phyloP scores from a whole-genome alignment of 2,888 invertebrate species.

The Coenonympha glycerion region DNA sequence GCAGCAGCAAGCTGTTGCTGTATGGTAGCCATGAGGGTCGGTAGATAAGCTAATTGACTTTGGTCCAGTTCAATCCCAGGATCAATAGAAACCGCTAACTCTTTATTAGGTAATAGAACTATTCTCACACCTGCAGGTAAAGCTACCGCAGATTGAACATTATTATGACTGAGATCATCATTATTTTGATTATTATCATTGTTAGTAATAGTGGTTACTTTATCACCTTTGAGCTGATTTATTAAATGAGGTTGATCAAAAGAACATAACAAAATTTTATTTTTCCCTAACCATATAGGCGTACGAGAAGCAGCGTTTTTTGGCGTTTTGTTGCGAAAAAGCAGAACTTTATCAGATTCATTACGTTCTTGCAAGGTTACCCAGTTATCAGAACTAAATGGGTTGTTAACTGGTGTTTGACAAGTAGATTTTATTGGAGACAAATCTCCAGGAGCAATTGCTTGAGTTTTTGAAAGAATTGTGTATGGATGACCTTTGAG shows the following conservation, averaged over 20 bases:
- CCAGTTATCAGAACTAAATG: not conserved
- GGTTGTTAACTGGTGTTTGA: not conserved
- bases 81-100: conserved; percentile 36
- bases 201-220: not conserved
- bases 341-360: conserved; percentile 6
- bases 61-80: conserved; percentile 31
- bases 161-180: not conserved
- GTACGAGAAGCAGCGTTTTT: conserved; percentile 20
- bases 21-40: conserved; percentile 37
- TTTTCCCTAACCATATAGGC: conserved; percentile 53
- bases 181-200: not conserved
- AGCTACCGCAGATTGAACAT: conserved; percentile 14
- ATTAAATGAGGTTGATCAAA: conserved; percentile 33
- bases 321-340: conserved; percentile 7
- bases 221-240: not conserved
- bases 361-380: not conserved
- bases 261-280: conserved; percentile 60
- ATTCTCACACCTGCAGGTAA: conserved; percentile 42
- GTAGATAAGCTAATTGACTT: conserved; percentile 33
- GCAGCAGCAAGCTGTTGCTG: conserved; percentile 34
- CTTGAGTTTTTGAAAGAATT: too few species aligned
- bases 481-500: too few species aligned
- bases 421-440: not conserved
- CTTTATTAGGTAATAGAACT: conserved; percentile 36
- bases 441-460: too few species aligned